Evolutionary conservation across 2,797 vertebrate genomes (phyloP).

Genomic region (Amblyraja radiata): DNA sequence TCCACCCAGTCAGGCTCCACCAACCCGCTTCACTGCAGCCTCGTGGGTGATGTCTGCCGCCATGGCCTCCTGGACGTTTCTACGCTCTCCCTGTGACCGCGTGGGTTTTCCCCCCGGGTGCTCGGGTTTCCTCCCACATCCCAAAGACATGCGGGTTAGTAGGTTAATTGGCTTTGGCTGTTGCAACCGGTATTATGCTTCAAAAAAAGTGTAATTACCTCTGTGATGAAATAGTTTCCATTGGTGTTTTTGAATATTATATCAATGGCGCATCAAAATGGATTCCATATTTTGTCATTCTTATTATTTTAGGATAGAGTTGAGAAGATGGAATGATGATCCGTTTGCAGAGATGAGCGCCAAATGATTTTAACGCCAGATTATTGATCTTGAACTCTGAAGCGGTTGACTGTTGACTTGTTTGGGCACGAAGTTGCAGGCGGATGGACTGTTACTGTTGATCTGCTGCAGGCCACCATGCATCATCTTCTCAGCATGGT

Average conservation of each 20-base stretch:
- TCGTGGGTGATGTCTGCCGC: too few species aligned
- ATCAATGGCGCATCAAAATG: neutral
- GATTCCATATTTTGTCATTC: neutral
- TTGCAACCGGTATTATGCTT: neutral
- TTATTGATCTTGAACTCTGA: conserved; percentile 13
- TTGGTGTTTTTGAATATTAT: neutral
- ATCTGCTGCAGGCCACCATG: conserved; percentile 55
- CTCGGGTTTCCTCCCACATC: too few species aligned
- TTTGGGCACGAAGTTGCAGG: neutral
- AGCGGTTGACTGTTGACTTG: neutral
- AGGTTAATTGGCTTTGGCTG: too few species aligned
- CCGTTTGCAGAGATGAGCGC: neutral
- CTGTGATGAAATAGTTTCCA: neutral
- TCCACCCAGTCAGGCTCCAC: too few species aligned
- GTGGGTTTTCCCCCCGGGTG: too few species aligned
- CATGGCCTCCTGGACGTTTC: too few species aligned
- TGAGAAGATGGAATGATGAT: neutral
- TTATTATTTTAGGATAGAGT: neutral
- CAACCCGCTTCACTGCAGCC: too few species aligned
- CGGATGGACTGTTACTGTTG: neutral
- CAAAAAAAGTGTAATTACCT: neutral
- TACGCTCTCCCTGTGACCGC: too few species aligned
- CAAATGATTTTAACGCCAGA: neutral
- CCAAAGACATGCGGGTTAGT: too few species aligned
- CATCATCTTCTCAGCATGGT: conserved; percentile 86